A percentile compares a stretch with the other conserved stretches of the same genome.
Evolutionary conservation across 2,113 vertebrate species (phyloP).

Genomic region (Actenoides lindsayi): DNA sequence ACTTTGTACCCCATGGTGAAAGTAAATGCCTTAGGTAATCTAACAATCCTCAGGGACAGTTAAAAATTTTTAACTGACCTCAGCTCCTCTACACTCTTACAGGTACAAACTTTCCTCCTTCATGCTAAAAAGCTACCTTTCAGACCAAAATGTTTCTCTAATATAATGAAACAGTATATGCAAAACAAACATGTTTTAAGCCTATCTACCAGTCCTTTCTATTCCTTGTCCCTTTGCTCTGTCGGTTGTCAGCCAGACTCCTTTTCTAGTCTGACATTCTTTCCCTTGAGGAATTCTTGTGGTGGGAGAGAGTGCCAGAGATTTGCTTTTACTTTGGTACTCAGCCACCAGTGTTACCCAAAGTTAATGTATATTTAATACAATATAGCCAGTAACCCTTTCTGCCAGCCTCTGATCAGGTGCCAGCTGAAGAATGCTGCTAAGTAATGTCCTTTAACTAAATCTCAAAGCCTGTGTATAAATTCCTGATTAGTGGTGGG

Average conservation of each 20-base stretch:
- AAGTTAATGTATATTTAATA: conserved; percentile 25
- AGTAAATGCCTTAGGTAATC: background rate
- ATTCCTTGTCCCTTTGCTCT: background rate
- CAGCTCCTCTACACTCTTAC: background rate
- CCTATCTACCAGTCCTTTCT: background rate
- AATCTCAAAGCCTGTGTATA: background rate
- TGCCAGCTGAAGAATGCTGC: background rate
- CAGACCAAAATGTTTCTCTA: background rate
- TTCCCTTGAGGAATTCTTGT: background rate
- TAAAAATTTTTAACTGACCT: background rate
- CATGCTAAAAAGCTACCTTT: background rate
- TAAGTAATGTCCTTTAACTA: background rate
- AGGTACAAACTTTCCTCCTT: background rate
- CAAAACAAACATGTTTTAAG: background rate
- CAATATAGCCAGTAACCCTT: background rate
- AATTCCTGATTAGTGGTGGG: conserved; percentile 14
- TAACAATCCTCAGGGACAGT: background rate
- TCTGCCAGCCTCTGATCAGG: background rate
- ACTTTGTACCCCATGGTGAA: background rate
- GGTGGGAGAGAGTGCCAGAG: background rate
- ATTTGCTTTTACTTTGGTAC: conserved; percentile 13
- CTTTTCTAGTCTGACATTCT: background rate
- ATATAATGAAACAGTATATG: background rate
- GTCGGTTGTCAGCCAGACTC: background rate
- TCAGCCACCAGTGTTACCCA: conserved; percentile 14